Base-by-base conservation (phyloP, 2,797 vertebrate genomes). In the Sus cebifrons region DNA sequence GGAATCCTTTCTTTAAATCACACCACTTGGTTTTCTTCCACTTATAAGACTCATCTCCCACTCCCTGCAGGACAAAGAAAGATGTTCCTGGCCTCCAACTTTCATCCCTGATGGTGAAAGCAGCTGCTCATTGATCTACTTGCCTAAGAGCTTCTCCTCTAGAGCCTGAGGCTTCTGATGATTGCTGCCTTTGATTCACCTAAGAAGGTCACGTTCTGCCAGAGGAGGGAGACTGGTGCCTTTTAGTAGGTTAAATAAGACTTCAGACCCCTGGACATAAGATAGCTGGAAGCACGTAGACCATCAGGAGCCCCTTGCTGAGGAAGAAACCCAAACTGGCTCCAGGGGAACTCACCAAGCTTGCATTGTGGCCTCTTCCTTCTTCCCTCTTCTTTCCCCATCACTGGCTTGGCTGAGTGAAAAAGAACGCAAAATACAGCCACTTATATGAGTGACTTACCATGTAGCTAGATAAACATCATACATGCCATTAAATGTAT, bases 211-310 rank as follows among this genome's bases (percentile, higher is more conserved):
- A 86, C 15, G 52, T 81, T 93, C 65, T 64, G 25, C n/a, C 32
- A 23, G 10, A 75, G 7, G 16, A 17, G 3, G 27, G 6, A 64
- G 40, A 20, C 25, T 78, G 73, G 40, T 62, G 64, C 54, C 40
- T 70, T 75, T 64, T 25, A 10, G 29, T 65, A 12, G 58, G 15
- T 87, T 89, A 36, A 85, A 77, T 36, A 71, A 10, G 71, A 92
- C 13, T 44, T 83, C 15, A 29, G 23, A 36, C 18, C 40, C 36
- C 62, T 62, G 52, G 54, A 70, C 11, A 18, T 75, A 67, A 68
- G 32, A 58, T 96, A 56, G 83, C 81, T 64, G 62, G 62, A 74
- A 86, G 91, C 40, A 62, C 13, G n/a, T n/a, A 73, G 71, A 86
- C 32, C 14, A 12, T 17, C 18, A 20, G 78, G 67, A 14, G 8